Base-by-base conservation (phyloP, 2,888 invertebrate genomes). In the Limnephilus lunatus region DNA sequence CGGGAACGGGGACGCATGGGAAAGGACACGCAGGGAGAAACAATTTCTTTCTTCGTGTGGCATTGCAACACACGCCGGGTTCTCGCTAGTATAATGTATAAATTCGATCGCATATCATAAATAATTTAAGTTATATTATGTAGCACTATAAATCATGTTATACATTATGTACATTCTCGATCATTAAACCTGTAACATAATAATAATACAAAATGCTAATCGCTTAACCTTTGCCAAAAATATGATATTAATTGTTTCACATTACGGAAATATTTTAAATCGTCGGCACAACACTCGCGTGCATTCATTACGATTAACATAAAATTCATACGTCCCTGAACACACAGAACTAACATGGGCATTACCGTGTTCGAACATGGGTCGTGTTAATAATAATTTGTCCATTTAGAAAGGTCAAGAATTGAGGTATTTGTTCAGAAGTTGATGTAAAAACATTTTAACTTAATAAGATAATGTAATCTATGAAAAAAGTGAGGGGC, bases 321-420 rank as follows among this genome's bases (percentile, higher is more conserved):
- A 68, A 68, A 68, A 25, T n/a, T 25, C 68, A n/a, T 68, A 68
- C 68, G 68, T 68, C 68, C 68, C 68, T 68, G 68, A 68, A 68
- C n/a, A 68, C n/a, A 68, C 25, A 68, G 9, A 68, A 68, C 68
- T 68, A 68, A 68, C 68, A 68, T n/a, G 68, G 25, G 25, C 68
- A 68, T 68, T 68, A 68, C 68, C 68, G 68, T 68, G 25, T 68
- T 68, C 25, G 68, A 68, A 25, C 68, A 68, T 11, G 68, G 68
- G 68, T n/a, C 68, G 68, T 68, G 68, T 68, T 68, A 68, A 68
- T n/a, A 68, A 68, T 68, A 68, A 68, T 68, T 68, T 68, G 68
- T 68, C 25, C 25, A 9, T 68, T 68, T 68, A 7, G 9, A 68
- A 68, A 68, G 68, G 68, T 68, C 68, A 68, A 68, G 68, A 68